A percentile compares a stretch with the other conserved stretches of the same genome.
Conservation (phyloP, 1,140 invertebrate species). For the Tetramorium parvispinum region DNA sequence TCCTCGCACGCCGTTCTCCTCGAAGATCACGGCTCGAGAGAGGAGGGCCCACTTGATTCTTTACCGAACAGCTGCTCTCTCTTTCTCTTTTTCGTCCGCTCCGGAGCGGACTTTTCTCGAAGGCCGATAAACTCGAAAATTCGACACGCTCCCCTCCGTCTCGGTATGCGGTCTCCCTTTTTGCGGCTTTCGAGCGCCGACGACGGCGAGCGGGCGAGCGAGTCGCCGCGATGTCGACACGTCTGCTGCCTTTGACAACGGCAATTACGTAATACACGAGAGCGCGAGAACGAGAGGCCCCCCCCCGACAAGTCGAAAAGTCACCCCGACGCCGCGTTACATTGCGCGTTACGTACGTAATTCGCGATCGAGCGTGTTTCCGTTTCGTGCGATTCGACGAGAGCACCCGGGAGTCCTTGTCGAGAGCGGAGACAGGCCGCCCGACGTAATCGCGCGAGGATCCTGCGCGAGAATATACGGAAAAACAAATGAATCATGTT, state of each 20-base stretch:
- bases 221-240: conserved; percentile 49
- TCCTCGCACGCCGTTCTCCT: not conserved
- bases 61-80: conserved; percentile 63
- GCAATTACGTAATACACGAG: conserved; percentile 47
- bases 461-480: not conserved
- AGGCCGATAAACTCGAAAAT: conserved; percentile 31
- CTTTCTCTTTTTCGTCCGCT: not conserved
- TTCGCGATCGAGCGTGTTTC: not conserved
- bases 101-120: conserved; percentile 12
- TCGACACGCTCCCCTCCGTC: conserved; percentile 22
- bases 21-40: conserved; percentile 36
- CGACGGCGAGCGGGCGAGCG: conserved; percentile 4
- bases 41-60: conserved; percentile 49
- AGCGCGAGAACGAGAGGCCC: conserved; percentile 2
- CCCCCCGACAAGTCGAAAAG: not conserved
- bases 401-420: no score
- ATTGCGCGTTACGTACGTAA: not conserved
- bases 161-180: conserved; percentile 11
- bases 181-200: not conserved
- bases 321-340: not conserved
- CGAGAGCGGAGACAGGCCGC: not conserved
- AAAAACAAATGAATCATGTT: conserved; percentile 52
- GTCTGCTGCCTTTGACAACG: conserved; percentile 53
- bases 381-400: not conserved
- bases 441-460: not conserved